Base-by-base conservation (phyloP, 1,140 invertebrate species). In the Leucophenga varia region DNA sequence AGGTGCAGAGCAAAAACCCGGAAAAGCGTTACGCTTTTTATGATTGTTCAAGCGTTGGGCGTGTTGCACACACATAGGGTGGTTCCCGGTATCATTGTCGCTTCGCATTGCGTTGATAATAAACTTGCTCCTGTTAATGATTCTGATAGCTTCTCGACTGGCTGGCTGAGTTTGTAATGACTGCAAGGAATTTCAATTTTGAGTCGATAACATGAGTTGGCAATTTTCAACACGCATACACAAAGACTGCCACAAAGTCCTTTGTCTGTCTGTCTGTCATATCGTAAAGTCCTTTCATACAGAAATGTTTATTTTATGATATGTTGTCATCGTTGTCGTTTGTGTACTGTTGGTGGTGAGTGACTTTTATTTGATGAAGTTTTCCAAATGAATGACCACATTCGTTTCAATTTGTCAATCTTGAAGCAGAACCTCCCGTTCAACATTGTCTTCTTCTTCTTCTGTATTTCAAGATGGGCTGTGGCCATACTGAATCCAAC, bases 361-460 rank as follows among this genome's bases (percentile, higher is more conserved):
- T 50, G 48, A 40, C 28, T 47, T n/a, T n/a, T n/a, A 53, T 49
- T 59, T 67, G 57, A 67, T 67, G 63, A 63, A 59, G 39, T 63
- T 67, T 67, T 67, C 63, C 63, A 67, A 67, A 59, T 56, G 63
- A 67, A 57, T 54, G 59, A 42, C 49, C 56, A 58, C 63, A 67
- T 67, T 67, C 61, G 49, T 67, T 65, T 65, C 64, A 67, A 67
- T 67, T 67, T 67, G 63, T 67, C 63, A 67, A 67, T 67, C 64
- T 59, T 31, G 22, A 25, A 10, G 22, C 22, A 10, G 5, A 10
- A 44, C 39, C 40, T 28, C 49, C 43, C 36, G 20, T 21, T 16
- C 34, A 32, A 3, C 31, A 25, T 47, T n/a, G 20, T 16, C 47
- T 28, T n/a, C n/a, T n/a, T n/a, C n/a, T n/a, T n/a, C n/a, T n/a